Evolutionary conservation across 2,113 vertebrate species (phyloP), one percentile per base, ranked within the genome.

Genomic region (Aythya baeri): DNA sequence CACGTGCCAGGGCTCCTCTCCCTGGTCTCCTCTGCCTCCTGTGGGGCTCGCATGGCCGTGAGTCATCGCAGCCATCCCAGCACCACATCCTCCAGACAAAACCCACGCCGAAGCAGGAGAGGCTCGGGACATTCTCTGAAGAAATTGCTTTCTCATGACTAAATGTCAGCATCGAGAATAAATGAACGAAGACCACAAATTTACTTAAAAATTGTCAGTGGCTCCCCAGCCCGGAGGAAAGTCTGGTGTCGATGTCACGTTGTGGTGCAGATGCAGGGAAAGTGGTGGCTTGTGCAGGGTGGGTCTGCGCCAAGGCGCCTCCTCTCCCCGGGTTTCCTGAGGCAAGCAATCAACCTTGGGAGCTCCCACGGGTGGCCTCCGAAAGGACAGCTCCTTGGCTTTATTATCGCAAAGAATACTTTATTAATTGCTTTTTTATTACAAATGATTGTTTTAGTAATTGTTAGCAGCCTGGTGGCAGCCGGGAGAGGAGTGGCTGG

Each of bases 21-120:
- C 63, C 17, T 0, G 1, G 13, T 23, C 15, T 43, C 38, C 44
- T 49, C 25, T 2, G 1, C 1, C 73, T 70, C 43, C 49, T 3
- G 0, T 4, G 74, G 46, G 81, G 62, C n/a, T 86, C 22, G 2
- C 13, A 0, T 0, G 11, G 50, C 49, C 2, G 0, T 86, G 86
- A 78, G 58, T 75, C 68, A 67, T 14, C 0, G 41, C 72, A 71
- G 63, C n/a, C 90, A 20, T 29, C 50, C 66, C 91, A 17, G 75
- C 55, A 5, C 36, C 86, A 13, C 87, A 36, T 88, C 78, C 93
- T 67, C 54, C 4, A 83, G 84, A 73, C 34, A 17, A 68, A 84
- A 84, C 76, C 74, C 83, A 12, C 65, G 0, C 27, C 3, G 75
- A 34, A 79, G 84, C 61, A 15, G 57, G 80, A 14, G 63, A 5